Evolutionary conservation across 2,888 invertebrate species (phyloP).

Genomic region (Drosophila silvestris): DNA sequence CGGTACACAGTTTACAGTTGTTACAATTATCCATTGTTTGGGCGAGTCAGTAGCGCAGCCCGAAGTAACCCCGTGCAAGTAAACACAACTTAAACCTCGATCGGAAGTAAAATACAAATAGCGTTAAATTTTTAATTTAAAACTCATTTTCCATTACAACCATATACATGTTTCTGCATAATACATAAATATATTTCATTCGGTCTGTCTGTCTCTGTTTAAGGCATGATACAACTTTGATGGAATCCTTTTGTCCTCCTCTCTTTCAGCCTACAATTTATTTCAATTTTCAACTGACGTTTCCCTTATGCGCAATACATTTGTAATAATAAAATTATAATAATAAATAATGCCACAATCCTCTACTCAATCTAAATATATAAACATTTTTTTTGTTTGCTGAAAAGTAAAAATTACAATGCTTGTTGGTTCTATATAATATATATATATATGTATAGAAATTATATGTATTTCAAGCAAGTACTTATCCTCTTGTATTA

Average conservation of each 20-base stretch:
- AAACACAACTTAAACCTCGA: conserved; percentile 42
- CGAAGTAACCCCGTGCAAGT: conserved; percentile 56
- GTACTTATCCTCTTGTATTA: neutral
- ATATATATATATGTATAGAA: neutral
- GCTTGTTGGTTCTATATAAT: neutral
- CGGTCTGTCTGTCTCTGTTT: neutral
- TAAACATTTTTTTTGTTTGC: neutral
- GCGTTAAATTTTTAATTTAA: conserved; percentile 47
- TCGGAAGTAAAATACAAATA: conserved; percentile 35
- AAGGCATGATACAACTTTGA: neutral
- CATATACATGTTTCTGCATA: neutral
- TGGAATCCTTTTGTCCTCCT: neutral
- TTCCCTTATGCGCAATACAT: neutral
- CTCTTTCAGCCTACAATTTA: neutral
- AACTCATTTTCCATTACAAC: conserved; percentile 38
- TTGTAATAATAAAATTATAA: neutral
- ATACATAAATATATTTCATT: neutral
- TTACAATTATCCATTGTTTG: conserved; percentile 73
- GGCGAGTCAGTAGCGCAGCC: conserved; percentile 50
- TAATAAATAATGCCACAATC: neutral
- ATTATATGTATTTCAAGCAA: neutral
- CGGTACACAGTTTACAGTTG: conserved; percentile 78
- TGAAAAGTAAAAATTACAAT: neutral
- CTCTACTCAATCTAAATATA: neutral
- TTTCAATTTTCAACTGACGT: neutral